phyloP scores from a whole-genome alignment of 2,888 invertebrate genomes.

The Didymodactylos carnosus region DNA sequence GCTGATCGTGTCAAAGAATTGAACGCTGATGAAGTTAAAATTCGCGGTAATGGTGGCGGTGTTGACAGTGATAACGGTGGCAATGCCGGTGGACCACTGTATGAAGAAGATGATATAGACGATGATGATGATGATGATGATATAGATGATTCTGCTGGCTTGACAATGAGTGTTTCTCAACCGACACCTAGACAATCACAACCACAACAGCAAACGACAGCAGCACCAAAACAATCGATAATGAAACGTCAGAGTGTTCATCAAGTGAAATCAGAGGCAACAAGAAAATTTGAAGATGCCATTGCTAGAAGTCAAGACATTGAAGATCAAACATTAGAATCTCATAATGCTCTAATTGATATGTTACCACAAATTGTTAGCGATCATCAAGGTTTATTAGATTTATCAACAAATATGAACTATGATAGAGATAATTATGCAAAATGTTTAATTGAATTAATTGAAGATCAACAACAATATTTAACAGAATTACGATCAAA shows the following conservation, averaged over 20 bases:
- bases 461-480: not conserved
- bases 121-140: constrained; percentile 8
- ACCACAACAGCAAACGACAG: not conserved
- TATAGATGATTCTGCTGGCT: not conserved
- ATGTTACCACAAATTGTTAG: not conserved
- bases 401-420: constrained; percentile 2
- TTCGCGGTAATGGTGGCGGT: not conserved
- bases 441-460: not conserved
- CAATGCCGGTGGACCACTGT: not conserved
- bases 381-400: constrained; percentile 5
- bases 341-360: constrained; percentile 2
- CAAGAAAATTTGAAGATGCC: not conserved
- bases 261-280: no score
- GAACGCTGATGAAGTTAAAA: constrained; percentile 1
- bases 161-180: not conserved
- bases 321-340: constrained; percentile 11
- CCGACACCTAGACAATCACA: not conserved
- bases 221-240: not conserved
- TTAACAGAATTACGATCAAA: not conserved
- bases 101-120: constrained; percentile 12
- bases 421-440: constrained; percentile 14
- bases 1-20: constrained; percentile 48
- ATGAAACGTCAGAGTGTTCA: not conserved
- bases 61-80: not conserved
- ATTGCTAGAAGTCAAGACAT: constrained; percentile 5